Evolutionary conservation across 2,113 vertebrate genomes (phyloP).

Genomic region (Petromus typicus): DNA sequence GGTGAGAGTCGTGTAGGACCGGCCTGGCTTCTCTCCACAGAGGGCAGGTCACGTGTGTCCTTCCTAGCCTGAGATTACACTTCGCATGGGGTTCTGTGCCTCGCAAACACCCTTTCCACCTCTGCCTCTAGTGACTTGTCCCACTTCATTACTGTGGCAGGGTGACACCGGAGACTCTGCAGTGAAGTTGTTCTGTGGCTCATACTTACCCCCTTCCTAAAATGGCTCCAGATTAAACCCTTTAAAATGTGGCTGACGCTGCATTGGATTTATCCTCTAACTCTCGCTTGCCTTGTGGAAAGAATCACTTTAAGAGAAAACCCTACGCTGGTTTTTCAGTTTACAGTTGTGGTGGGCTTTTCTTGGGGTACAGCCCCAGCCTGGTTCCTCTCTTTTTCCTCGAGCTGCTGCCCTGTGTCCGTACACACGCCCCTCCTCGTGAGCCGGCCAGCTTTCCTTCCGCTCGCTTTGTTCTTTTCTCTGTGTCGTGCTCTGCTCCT

Average conservation of each 20-base stretch:
- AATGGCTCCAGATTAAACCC: neutral
- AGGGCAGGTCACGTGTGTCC: neutral
- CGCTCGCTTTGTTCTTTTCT: neutral
- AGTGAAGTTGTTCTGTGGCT: neutral
- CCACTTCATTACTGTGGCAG: neutral
- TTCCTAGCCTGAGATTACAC: neutral
- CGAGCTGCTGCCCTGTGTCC: neutral
- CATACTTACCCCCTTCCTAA: neutral
- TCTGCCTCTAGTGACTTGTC: neutral
- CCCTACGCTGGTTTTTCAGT: neutral
- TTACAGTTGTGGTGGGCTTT: neutral
- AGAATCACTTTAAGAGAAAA: neutral
- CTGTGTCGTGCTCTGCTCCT: neutral
- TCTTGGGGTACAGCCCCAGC: neutral
- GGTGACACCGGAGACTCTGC: neutral
- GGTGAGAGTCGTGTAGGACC: neutral
- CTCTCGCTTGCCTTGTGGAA: neutral
- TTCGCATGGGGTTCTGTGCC: neutral
- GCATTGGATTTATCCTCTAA: neutral
- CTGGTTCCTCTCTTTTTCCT: neutral
- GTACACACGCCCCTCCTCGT: neutral
- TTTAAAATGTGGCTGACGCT: neutral
- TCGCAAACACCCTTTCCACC: neutral
- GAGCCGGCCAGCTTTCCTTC: neutral
- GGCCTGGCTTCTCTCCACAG: neutral